These are phyloP conservation scores for Cantharis nigra DNA, from an alignment of 2,888 invertebrate genomes.

Conservation along the genomic window DNA sequence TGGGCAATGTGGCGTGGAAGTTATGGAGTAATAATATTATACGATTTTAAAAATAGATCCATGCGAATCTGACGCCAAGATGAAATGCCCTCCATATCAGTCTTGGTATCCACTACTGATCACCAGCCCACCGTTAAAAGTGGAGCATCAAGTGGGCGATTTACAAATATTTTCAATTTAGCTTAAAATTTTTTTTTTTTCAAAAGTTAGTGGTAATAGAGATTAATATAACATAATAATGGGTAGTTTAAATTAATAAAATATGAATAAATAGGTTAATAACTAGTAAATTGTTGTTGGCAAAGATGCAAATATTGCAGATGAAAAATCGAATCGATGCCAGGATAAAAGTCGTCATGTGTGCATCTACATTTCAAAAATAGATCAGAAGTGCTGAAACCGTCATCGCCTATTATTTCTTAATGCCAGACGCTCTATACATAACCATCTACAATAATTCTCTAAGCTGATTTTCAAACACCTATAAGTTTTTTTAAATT, in stretches of 20 bases:
- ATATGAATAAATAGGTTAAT: slow-evolving; percentile 1
- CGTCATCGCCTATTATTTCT: neutral
- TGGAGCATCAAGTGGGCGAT: slow-evolving; percentile 9
- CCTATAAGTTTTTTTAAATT: neutral
- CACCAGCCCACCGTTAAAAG: slow-evolving; percentile 1
- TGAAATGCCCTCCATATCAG: slow-evolving; percentile 23
- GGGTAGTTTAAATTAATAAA: neutral
- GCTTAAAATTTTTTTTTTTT: neutral
- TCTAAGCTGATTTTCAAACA: neutral
- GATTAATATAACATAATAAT: neutral
- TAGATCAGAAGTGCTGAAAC: slow-evolving; percentile 8
- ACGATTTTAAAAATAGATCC: slow-evolving; percentile 21
- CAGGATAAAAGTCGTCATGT: slow-evolving; percentile 7
- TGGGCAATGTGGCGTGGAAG: neutral
- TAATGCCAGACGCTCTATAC: slow-evolving; percentile 11
- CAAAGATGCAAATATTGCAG: neutral
- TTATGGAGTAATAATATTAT: slow-evolving; percentile 8
- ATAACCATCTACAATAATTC: neutral
- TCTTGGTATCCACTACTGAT: slow-evolving; percentile 12
- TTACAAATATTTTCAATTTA: neutral
- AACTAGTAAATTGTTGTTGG: slow-evolving; percentile 3
- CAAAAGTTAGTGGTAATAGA: neutral
- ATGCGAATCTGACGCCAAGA: slow-evolving; percentile 9
- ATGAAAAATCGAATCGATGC: neutral
- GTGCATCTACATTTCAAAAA: slow-evolving; percentile 5